phyloP scores from a whole-genome alignment of 2,113 vertebrate genomes.

The Esox niger region DNA sequence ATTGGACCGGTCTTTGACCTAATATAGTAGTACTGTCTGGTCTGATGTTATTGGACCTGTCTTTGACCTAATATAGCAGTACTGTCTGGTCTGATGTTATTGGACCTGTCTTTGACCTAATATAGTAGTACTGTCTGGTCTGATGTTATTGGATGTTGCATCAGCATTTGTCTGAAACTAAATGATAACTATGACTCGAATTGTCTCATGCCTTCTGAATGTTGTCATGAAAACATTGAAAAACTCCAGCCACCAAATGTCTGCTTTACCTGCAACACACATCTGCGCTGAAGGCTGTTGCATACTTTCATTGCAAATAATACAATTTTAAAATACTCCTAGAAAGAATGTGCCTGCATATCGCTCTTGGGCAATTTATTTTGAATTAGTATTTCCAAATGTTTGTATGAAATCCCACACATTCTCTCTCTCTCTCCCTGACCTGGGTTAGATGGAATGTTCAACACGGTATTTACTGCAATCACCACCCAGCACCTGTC shows the following conservation, averaged over 20 bases:
- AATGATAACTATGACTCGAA: background rate
- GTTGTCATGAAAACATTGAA: background rate
- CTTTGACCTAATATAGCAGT: no score
- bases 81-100: slow-evolving; percentile 23
- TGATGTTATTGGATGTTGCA: slow-evolving; percentile 40
- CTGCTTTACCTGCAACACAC: slow-evolving; percentile 1
- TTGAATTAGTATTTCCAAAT: background rate
- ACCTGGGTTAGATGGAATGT: background rate
- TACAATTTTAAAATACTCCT: background rate
- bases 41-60: slow-evolving; percentile 25
- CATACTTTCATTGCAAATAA: background rate
- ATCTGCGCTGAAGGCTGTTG: background rate
- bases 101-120: no score
- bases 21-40: no score
- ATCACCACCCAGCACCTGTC: background rate
- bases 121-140: background rate
- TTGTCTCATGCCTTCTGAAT: background rate
- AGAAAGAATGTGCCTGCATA: background rate
- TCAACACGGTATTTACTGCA: background rate
- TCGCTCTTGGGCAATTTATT: background rate
- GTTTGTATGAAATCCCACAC: background rate
- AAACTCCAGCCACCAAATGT: background rate
- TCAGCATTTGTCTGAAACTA: slow-evolving; percentile 19
- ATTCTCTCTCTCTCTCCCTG: background rate
- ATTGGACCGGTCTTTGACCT: no score